Conservation (phyloP, 2,797 vertebrate species). For the Podargus strigoides region DNA sequence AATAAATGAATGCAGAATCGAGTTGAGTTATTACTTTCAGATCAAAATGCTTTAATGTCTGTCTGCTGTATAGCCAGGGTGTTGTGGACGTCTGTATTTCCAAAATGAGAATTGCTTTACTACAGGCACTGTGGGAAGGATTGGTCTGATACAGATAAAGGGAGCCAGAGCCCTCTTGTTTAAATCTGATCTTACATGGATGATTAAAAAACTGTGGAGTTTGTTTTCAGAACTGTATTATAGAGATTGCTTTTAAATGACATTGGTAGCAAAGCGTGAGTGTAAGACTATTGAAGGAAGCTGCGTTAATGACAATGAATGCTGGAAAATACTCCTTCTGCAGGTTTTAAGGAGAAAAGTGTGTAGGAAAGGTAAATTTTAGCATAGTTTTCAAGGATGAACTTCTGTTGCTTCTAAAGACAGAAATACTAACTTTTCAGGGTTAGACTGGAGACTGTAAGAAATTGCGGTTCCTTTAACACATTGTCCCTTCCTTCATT, state of each 20-base stretch:
- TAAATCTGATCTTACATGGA: background rate
- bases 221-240: background rate
- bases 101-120: background rate
- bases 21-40: background rate
- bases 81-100: background rate
- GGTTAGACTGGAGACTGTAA: background rate
- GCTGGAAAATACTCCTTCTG: background rate
- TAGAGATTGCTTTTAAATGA: background rate
- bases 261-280: accelerated
- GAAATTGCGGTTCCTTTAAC: background rate
- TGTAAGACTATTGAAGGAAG: background rate
- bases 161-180: background rate
- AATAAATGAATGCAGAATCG: background rate
- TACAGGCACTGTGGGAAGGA: accelerated
- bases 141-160: background rate
- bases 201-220: background rate
- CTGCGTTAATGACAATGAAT: background rate
- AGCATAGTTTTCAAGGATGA: background rate
- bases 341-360: background rate
- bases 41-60: background rate
- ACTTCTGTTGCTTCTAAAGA: background rate
- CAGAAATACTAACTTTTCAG: background rate
- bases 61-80: background rate
- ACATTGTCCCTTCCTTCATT: background rate
- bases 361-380: background rate